These are phyloP conservation scores for Dicerorhinus sumatrensis DNA, from an alignment of 2,113 vertebrate species.

Conservation along the genomic window DNA sequence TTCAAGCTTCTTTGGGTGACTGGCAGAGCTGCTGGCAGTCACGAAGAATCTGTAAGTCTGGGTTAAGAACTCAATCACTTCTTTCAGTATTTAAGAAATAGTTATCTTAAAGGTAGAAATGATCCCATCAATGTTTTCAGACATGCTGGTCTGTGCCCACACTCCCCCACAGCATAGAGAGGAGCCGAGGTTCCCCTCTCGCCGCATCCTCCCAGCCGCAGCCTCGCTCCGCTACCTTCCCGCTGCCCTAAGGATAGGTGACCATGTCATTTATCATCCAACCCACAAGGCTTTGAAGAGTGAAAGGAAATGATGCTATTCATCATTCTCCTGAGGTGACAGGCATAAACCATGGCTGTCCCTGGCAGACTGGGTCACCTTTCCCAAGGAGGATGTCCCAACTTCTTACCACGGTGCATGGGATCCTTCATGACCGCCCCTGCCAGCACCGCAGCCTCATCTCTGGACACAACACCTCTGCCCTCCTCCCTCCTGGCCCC, in stretches of 20 bases:
- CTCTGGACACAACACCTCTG: neutral
- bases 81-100: neutral
- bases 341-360: neutral
- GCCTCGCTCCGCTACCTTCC: neutral
- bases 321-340: neutral
- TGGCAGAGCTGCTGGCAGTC: neutral
- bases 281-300: neutral
- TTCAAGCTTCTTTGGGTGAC: neutral
- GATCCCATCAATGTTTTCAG: neutral
- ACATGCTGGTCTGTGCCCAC: neutral
- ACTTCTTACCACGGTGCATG: fast-evolving
- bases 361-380: neutral
- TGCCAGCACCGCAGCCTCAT: no score
- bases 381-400: neutral
- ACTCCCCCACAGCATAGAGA: neutral
- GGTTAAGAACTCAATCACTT: neutral
- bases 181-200: neutral
- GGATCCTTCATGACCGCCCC: neutral
- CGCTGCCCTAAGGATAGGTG: neutral
- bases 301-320: neutral
- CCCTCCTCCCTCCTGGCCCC: neutral
- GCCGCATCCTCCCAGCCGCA: neutral
- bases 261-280: neutral
- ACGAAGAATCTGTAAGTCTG: neutral
- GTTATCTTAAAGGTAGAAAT: neutral